These are phyloP conservation scores for Telenomus remus DNA, from an alignment of 1,140 invertebrate genomes.

Conservation along the genomic window DNA sequence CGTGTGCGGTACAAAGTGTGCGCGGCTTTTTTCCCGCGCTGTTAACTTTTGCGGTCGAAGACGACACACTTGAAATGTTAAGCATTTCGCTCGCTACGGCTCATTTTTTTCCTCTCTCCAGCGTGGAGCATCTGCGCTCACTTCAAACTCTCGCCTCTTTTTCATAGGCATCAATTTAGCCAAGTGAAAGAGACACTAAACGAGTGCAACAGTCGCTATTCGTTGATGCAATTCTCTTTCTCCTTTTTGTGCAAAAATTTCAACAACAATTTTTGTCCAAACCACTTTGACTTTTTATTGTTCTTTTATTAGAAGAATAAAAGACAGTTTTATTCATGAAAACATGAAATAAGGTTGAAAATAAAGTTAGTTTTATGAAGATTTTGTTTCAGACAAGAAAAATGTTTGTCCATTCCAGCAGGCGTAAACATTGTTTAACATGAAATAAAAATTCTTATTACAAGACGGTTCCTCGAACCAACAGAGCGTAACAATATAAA, in stretches of 20 bases:
- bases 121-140: background rate
- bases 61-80: background rate
- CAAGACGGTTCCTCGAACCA: background rate
- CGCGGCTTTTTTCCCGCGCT: slow-evolving; percentile 17
- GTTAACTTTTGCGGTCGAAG: slow-evolving; percentile 23
- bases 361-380: too few species aligned
- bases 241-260: too few species aligned
- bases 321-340: too few species aligned
- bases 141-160: background rate
- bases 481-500: background rate
- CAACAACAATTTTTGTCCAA: too few species aligned
- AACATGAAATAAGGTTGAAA: too few species aligned
- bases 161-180: background rate
- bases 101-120: background rate
- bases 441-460: slow-evolving; percentile 1
- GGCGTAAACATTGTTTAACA: background rate
- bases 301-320: too few species aligned
- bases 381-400: too few species aligned
- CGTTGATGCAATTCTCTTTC: too few species aligned
- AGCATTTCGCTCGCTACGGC: background rate
- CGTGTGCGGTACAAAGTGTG: slow-evolving; percentile 4
- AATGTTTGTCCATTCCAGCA: background rate
- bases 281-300: too few species aligned
- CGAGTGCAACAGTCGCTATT: background rate
- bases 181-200: background rate